phyloP scores from a whole-genome alignment of 2,113 vertebrate species.

The Forbesichthys agassizii region DNA sequence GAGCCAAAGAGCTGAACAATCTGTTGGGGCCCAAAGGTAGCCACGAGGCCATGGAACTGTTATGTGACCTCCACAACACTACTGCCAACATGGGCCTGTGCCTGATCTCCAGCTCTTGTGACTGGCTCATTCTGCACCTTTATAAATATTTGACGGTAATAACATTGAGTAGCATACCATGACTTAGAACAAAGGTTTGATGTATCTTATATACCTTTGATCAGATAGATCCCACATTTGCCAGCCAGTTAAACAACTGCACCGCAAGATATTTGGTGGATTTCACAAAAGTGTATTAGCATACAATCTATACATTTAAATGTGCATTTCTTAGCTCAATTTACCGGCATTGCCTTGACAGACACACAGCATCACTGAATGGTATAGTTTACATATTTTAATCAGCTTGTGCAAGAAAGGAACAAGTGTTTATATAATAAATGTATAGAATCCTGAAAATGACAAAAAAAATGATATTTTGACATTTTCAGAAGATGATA shows the following conservation, averaged over 20 bases:
- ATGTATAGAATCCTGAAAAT: not conserved
- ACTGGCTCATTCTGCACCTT: constrained; percentile 70
- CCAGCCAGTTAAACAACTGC: no score
- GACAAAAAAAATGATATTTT: not conserved
- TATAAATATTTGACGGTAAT: constrained; percentile 73
- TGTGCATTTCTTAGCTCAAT: no score
- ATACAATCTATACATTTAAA: no score
- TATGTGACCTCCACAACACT: constrained; percentile 85
- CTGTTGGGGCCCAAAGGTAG: constrained; percentile 78
- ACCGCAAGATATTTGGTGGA: no score
- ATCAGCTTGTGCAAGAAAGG: not conserved
- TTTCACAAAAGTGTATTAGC: no score
- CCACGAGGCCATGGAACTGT: constrained; percentile 69
- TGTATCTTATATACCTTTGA: no score
- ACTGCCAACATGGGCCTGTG: constrained; percentile 81
- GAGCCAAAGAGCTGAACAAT: constrained; percentile 77
- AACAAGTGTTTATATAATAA: not conserved
- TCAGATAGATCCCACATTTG: no score
- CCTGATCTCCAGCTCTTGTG: constrained; percentile 60
- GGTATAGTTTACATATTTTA: no score
- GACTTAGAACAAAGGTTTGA: not conserved
- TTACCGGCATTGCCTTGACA: no score
- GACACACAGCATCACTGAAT: no score
- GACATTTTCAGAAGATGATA: constrained; percentile 63
- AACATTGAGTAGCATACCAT: not conserved